Conservation (phyloP, 2,797 vertebrate genomes). For the Artibeus lituratus region DNA sequence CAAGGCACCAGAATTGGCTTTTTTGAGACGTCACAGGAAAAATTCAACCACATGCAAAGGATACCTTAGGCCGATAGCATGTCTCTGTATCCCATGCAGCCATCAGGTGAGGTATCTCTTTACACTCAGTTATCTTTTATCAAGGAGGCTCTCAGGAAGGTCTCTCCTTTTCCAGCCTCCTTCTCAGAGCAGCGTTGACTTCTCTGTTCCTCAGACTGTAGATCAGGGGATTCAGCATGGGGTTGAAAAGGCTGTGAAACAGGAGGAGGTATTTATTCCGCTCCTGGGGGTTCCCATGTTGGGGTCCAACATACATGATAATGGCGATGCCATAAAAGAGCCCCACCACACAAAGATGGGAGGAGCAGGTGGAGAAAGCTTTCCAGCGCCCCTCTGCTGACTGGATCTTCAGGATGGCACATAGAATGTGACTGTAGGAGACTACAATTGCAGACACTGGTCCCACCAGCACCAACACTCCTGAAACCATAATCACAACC, state of each 20-base stretch:
- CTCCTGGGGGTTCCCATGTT: neutral
- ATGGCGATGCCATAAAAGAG: constrained; percentile 63
- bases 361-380: constrained; percentile 72
- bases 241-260: constrained; percentile 69
- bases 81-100: no score
- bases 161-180: neutral
- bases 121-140: neutral
- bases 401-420: no score
- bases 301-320: constrained; percentile 65
- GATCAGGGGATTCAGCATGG: constrained; percentile 1
- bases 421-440: no score
- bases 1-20: neutral
- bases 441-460: no score
- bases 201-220: constrained; percentile 62
- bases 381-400: no score
- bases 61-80: no score
- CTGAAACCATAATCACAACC: no score
- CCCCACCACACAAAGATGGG: constrained; percentile 72
- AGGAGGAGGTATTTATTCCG: constrained; percentile 60
- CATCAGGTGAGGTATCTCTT: neutral
- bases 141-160: neutral
- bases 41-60: neutral
- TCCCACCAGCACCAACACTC: no score
- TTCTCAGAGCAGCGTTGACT: constrained; percentile 52
- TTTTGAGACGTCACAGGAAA: neutral